Evolutionary conservation across 2,113 vertebrate genomes (phyloP).

Genomic region (Tetraodon nigroviridis): DNA sequence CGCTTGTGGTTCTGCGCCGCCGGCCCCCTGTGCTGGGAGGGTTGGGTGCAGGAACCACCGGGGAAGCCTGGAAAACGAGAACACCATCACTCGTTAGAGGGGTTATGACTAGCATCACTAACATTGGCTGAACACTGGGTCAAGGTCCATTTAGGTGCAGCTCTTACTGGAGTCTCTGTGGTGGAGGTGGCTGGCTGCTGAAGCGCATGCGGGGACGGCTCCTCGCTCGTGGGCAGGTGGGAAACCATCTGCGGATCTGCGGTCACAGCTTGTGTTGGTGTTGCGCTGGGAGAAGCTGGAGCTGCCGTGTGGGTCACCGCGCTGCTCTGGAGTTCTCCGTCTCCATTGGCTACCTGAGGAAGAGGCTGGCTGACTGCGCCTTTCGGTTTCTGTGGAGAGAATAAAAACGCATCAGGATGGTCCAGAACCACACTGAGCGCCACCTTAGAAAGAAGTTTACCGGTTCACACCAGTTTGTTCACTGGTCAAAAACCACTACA

Average conservation of each 20-base stretch:
- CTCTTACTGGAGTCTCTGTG: slow-evolving; percentile 91
- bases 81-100: background rate
- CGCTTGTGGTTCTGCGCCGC: slow-evolving; percentile 90
- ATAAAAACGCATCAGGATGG: slow-evolving; percentile 3
- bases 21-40: slow-evolving; percentile 89
- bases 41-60: slow-evolving; percentile 83
- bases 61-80: slow-evolving; percentile 79
- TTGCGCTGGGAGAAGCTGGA: slow-evolving; percentile 62
- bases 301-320: slow-evolving; percentile 68
- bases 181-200: slow-evolving; percentile 97
- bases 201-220: slow-evolving; percentile 83
- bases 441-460: too few species aligned
- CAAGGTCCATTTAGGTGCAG: background rate
- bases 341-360: slow-evolving; percentile 93
- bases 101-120: background rate
- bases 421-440: too few species aligned
- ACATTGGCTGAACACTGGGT: too few species aligned
- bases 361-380: slow-evolving; percentile 90
- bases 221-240: slow-evolving; percentile 73
- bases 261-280: slow-evolving; percentile 54
- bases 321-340: slow-evolving; percentile 82
- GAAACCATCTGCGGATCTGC: slow-evolving; percentile 29
- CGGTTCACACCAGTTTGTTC: too few species aligned
- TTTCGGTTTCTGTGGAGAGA: slow-evolving; percentile 83
- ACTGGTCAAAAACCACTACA: too few species aligned